phyloP scores from a whole-genome alignment of 2,113 vertebrate genomes.

The Cephalopholis sonnerati region DNA sequence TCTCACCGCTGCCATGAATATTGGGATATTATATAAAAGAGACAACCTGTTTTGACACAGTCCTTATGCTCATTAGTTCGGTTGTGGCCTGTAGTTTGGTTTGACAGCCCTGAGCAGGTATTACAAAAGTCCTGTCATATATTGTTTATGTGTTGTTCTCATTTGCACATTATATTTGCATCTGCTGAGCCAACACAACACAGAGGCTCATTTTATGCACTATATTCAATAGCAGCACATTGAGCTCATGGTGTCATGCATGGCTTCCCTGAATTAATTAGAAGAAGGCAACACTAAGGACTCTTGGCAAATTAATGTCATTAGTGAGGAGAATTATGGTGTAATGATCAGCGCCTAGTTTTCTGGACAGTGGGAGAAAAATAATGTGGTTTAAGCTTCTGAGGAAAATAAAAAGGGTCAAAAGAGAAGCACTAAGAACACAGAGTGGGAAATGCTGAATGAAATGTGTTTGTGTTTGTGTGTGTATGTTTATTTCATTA shows the following conservation, averaged over 20 bases:
- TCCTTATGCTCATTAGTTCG: constrained; percentile 28
- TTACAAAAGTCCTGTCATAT: constrained; percentile 31
- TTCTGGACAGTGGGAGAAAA: constrained; percentile 43
- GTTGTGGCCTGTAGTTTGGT: constrained; percentile 11
- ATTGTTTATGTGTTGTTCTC: constrained; percentile 26
- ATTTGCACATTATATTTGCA: constrained; percentile 24
- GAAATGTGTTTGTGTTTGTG: background rate
- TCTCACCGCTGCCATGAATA: background rate
- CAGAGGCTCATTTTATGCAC: constrained; percentile 28
- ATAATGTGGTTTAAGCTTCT: constrained; percentile 8
- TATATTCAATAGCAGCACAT: constrained; percentile 14
- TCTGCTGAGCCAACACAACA: constrained; percentile 11
- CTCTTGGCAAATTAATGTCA: constrained; percentile 67
- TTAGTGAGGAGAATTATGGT: constrained; percentile 58
- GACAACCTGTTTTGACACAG: constrained; percentile 22
- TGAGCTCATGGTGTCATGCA: constrained; percentile 56
- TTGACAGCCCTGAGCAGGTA: constrained; percentile 30
- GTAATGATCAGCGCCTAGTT: constrained; percentile 54
- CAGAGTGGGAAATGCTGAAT: too few species aligned
- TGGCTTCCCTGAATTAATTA: constrained; percentile 74
- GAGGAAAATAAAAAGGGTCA: constrained; percentile 26
- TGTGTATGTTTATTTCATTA: background rate
- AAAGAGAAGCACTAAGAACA: background rate
- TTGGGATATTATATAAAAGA: constrained; percentile 2
- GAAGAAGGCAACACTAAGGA: constrained; percentile 50